These are phyloP conservation scores for Myrmecophaga tridactyla DNA, from an alignment of 2,113 vertebrate species.

Conservation along the genomic window DNA sequence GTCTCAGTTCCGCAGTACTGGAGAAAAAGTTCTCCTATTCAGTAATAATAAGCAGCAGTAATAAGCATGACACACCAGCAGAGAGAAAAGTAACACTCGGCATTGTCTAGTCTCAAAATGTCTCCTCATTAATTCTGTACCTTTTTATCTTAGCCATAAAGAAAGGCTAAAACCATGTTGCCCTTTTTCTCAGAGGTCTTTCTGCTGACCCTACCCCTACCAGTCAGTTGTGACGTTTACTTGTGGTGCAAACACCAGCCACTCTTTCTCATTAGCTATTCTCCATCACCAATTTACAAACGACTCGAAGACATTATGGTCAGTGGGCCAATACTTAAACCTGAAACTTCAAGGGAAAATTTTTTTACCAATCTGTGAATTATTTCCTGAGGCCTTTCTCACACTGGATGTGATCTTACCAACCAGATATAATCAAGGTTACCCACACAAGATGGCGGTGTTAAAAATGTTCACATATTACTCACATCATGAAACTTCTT, in stretches of 20 bases:
- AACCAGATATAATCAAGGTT: not conserved
- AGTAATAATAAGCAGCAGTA: not conserved
- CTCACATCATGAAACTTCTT: constrained; percentile 20
- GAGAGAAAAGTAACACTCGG: not conserved
- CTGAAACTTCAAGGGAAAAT: not conserved
- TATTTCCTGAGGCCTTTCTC: not conserved
- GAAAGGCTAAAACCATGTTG: not conserved
- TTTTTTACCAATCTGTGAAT: not conserved
- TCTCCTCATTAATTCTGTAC: not conserved
- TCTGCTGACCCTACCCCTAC: not conserved
- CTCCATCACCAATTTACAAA: not conserved
- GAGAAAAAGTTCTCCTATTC: constrained; percentile 4
- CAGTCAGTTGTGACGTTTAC: not conserved
- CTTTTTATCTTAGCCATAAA: not conserved
- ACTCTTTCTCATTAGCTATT: not conserved
- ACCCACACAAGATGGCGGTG: not conserved
- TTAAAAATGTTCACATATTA: not conserved
- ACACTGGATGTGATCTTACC: not conserved
- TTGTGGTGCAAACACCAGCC: not conserved
- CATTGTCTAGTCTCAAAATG: not conserved
- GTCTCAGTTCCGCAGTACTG: not conserved
- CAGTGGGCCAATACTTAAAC: not conserved
- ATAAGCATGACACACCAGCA: not conserved
- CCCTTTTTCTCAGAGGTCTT: not conserved
- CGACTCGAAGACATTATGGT: not conserved